These are phyloP conservation scores for Poeciliopsis turneri DNA, from an alignment of 2,797 vertebrate genomes.

Conservation along the genomic window DNA sequence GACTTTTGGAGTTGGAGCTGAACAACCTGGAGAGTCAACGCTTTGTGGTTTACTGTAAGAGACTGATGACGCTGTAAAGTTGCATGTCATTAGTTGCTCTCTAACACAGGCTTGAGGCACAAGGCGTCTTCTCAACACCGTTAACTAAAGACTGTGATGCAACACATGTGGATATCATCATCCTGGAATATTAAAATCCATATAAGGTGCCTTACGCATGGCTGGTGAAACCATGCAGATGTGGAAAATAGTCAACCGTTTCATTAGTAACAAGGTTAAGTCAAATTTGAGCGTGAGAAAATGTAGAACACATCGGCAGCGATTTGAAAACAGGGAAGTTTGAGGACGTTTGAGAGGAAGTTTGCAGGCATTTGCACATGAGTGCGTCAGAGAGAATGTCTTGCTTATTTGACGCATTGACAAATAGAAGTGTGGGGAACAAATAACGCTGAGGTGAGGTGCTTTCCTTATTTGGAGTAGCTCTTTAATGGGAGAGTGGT, in stretches of 20 bases:
- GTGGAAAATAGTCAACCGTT: background rate
- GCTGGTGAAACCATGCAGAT: background rate
- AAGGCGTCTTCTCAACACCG: background rate
- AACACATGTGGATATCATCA: background rate
- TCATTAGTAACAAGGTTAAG: background rate
- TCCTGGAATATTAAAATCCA: background rate
- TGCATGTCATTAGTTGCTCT: background rate
- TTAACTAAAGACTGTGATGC: background rate
- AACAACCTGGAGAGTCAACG: background rate
- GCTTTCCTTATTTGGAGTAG: background rate
- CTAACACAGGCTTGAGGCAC: background rate
- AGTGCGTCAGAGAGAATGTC: background rate
- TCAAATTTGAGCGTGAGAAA: background rate
- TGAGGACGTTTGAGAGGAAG: background rate
- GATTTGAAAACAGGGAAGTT: background rate
- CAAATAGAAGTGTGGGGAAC: background rate
- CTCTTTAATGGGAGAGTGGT: background rate
- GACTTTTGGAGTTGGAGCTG: background rate
- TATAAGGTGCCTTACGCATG: background rate
- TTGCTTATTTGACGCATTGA: background rate
- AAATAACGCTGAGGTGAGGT: background rate
- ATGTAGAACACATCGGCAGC: background rate
- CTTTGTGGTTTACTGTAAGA: background rate
- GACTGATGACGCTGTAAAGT: background rate
- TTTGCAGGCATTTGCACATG: background rate